Evolutionary conservation across 2,797 vertebrate species (phyloP).

Genomic region (Paratrypauchen microcephalus): DNA sequence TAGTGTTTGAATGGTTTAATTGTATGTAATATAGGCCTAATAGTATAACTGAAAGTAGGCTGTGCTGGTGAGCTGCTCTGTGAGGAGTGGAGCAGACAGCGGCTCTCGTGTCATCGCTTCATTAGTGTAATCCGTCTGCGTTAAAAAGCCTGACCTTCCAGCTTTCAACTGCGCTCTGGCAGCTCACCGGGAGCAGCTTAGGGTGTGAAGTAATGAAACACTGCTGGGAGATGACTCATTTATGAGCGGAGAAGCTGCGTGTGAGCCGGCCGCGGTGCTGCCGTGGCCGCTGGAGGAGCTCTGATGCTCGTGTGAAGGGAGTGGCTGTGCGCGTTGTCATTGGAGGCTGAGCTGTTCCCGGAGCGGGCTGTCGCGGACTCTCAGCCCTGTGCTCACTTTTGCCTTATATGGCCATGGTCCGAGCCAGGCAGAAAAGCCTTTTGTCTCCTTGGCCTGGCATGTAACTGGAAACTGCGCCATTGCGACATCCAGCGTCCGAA

Average conservation of each 20-base stretch:
- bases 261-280: background rate
- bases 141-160: constrained; percentile 39
- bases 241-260: background rate
- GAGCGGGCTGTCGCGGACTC: constrained; percentile 43
- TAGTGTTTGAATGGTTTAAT: background rate
- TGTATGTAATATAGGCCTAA: too few relatives aligned
- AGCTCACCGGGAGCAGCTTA: background rate
- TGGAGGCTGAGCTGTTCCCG: constrained; percentile 31
- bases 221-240: background rate
- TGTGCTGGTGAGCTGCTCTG: background rate
- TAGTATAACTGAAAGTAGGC: too few relatives aligned
- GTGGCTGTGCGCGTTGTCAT: constrained; percentile 42
- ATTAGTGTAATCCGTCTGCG: constrained; percentile 14
- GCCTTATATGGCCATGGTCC: constrained; percentile 92
- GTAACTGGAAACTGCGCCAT: constrained; percentile 40
- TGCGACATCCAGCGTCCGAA: constrained; percentile 82
- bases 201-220: background rate
- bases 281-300: background rate
- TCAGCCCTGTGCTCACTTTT: constrained; percentile 72
- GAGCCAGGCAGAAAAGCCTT: constrained; percentile 78
- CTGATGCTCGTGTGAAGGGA: constrained; percentile 36
- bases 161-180: constrained; percentile 2
- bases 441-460: constrained; percentile 69
- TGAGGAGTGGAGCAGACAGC: background rate
- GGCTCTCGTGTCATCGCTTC: constrained; percentile 8